Conservation (phyloP, 2,888 invertebrate species). For the Sinotaia quadrata region DNA sequence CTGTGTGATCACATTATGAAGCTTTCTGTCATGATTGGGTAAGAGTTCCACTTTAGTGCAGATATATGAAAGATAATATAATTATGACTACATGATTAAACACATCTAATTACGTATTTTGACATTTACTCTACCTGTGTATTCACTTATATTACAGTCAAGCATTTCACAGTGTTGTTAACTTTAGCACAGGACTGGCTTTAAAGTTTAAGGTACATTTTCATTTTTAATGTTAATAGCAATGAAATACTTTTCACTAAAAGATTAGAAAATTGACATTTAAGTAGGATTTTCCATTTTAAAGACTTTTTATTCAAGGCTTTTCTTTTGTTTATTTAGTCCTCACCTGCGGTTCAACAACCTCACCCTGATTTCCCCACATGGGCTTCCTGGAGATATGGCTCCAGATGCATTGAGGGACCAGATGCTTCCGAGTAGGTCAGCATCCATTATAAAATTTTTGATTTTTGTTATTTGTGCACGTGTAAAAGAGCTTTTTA, state of each 20-base stretch:
- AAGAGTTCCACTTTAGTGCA: no score
- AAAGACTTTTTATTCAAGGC: not conserved
- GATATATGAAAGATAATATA: no score
- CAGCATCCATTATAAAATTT: not conserved
- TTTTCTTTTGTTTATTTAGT: constrained; percentile 53
- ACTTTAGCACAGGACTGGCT: no score
- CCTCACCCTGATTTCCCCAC: constrained; percentile 80
- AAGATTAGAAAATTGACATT: no score
- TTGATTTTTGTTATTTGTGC: not conserved
- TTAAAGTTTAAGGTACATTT: not conserved
- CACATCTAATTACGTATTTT: no score
- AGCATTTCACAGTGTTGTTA: no score
- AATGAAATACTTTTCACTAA: not conserved
- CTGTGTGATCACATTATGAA: no score
- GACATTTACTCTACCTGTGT: no score
- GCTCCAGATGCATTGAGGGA: constrained; percentile 61
- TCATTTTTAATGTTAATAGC: not conserved
- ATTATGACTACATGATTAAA: no score
- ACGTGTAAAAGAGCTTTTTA: not conserved
- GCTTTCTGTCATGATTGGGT: no score
- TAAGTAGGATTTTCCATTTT: no score
- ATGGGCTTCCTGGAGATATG: constrained; percentile 76
- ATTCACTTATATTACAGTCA: no score
- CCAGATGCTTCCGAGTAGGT: constrained; percentile 52
- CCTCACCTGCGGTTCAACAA: constrained; percentile 80